Percentiles rank a stretch among this genome's conserved stretches.
These are phyloP conservation scores for Tenthredo distinguenda DNA, from an alignment of 2,888 invertebrate genomes.

Conservation along the genomic window DNA sequence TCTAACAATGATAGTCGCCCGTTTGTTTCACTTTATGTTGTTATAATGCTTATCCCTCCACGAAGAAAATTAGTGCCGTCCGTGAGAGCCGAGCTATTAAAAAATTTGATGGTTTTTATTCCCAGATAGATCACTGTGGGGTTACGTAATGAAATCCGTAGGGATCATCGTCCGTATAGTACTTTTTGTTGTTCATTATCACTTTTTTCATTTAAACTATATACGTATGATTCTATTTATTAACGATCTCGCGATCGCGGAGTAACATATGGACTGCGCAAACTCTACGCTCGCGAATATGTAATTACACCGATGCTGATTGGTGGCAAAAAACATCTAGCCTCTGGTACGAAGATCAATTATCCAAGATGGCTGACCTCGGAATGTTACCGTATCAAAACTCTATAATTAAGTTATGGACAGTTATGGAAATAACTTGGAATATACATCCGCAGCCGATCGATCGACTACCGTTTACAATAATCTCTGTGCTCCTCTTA, in stretches of 20 bases:
- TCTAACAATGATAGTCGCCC: background rate
- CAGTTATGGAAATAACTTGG: background rate
- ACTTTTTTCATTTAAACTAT: background rate
- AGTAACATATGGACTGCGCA: background rate
- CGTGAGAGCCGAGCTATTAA: background rate
- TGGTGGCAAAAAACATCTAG: background rate
- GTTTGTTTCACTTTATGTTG: background rate
- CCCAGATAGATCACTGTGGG: background rate
- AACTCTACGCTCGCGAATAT: background rate
- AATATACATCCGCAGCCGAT: background rate
- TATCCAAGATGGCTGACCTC: conserved; percentile 15
- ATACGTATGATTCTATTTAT: background rate
- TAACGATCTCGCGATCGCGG: background rate
- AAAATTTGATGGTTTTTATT: background rate
- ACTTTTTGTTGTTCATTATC: background rate
- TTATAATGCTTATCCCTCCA: background rate
- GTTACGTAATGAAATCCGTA: background rate
- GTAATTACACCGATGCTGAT: conserved; percentile 12
- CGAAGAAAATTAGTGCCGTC: background rate
- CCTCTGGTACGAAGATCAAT: conserved; percentile 15
- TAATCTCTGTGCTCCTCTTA: background rate
- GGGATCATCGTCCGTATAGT: background rate
- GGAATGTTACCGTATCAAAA: conserved; percentile 10
- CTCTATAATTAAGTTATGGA: background rate
- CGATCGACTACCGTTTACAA: background rate